These are phyloP conservation scores for Microcebus murinus DNA, from an alignment of 2,113 vertebrate genomes.

Conservation along the genomic window DNA sequence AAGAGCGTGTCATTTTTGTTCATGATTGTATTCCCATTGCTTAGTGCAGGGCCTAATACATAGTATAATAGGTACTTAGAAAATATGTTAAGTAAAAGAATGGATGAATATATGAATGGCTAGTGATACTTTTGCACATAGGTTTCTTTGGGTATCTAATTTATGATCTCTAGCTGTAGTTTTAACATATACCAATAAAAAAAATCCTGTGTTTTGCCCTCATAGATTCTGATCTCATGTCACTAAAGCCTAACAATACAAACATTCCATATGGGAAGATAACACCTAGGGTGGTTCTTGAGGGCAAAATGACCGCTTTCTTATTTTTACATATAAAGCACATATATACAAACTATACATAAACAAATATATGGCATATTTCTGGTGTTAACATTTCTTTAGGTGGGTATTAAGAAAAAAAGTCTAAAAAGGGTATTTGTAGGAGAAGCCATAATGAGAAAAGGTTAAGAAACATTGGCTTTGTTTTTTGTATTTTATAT, in stretches of 20 bases:
- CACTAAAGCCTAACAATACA: not conserved
- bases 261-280: not conserved
- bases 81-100: not conserved
- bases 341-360: not conserved
- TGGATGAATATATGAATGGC: not conserved
- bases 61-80: not conserved
- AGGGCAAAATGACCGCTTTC: not conserved
- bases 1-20: not conserved
- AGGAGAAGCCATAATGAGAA: not conserved
- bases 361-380: not conserved
- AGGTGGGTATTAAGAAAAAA: not conserved
- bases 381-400: not conserved
- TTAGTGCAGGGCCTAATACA: not conserved
- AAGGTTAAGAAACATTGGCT: not conserved
- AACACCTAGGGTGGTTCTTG: not conserved
- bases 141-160: not conserved
- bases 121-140: not conserved
- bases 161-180: not conserved
- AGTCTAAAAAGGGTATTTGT: not conserved
- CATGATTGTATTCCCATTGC: not conserved
- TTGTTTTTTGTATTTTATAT: not conserved
- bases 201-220: not conserved
- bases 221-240: not conserved
- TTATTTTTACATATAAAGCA: not conserved
- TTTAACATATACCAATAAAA: not conserved